Evolutionary conservation across 1,140 invertebrate species (phyloP).

Genomic region (Plodia interpunctella): DNA sequence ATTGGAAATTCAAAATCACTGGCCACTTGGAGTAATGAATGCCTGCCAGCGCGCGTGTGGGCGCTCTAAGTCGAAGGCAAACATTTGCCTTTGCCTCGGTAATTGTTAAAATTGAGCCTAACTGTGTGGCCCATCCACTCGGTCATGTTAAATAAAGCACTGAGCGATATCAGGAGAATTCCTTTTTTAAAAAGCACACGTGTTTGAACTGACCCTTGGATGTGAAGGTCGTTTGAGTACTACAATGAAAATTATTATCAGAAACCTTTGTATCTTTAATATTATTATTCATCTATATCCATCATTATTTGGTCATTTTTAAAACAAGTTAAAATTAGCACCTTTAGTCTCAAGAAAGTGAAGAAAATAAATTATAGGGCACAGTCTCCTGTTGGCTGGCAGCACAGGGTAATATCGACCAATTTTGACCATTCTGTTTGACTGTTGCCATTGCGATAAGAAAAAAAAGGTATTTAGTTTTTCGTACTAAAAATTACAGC

Average conservation of each 20-base stretch:
- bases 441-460: no score
- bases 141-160: slow-evolving; percentile 10
- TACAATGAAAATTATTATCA: no score
- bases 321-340: no score
- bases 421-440: no score
- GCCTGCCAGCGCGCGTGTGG: slow-evolving; percentile 17
- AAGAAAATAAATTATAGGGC: no score
- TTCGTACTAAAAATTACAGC: no score
- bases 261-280: no score
- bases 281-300: slow-evolving; percentile 24
- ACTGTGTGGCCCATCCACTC: slow-evolving; percentile 16
- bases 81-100: slow-evolving; percentile 14
- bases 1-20: slow-evolving; percentile 17
- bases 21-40: slow-evolving; percentile 16
- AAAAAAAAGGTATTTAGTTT: no score
- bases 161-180: slow-evolving; percentile 10
- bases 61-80: slow-evolving; percentile 19
- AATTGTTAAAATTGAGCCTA: slow-evolving; percentile 21
- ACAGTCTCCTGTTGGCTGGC: no score
- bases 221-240: neutral
- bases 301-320: slow-evolving; percentile 47
- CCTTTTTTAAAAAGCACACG: neutral
- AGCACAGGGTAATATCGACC: no score
- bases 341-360: no score
- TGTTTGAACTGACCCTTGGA: neutral